Evolutionary conservation across 2,113 vertebrate genomes (phyloP).

Genomic region (Atrichornis clamosus): DNA sequence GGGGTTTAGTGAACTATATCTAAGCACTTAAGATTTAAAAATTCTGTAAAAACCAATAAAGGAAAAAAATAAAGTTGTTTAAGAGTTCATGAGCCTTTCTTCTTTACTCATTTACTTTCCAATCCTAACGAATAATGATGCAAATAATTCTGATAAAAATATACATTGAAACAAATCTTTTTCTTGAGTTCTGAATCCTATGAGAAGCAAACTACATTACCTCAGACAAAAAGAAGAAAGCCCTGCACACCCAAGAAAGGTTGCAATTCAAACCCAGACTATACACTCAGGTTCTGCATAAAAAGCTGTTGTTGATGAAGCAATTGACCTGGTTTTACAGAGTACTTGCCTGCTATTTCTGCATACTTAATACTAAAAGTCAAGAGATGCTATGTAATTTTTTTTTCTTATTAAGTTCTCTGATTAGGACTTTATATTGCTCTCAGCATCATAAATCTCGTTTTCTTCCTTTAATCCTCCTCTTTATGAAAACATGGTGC

Average conservation of each 20-base stretch:
- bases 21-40: neutral
- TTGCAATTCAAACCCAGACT: neutral
- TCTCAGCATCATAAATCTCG: neutral
- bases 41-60: neutral
- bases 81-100: neutral
- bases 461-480: neutral
- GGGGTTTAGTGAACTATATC: neutral
- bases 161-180: neutral
- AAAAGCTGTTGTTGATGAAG: neutral
- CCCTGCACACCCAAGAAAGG: neutral
- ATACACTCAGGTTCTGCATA: neutral
- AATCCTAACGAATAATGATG: neutral
- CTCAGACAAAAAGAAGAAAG: neutral
- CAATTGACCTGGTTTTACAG: neutral
- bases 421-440: neutral
- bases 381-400: neutral
- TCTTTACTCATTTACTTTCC: neutral
- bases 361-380: neutral
- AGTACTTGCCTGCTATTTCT: neutral
- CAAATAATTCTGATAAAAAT: neutral
- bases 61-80: neutral
- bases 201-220: neutral
- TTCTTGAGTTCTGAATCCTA: neutral
- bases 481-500: neutral
- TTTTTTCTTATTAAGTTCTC: neutral